Base-by-base conservation (phyloP, 1,140 invertebrate species). In the Pachyrhynchus sulphureomaculatus region DNA sequence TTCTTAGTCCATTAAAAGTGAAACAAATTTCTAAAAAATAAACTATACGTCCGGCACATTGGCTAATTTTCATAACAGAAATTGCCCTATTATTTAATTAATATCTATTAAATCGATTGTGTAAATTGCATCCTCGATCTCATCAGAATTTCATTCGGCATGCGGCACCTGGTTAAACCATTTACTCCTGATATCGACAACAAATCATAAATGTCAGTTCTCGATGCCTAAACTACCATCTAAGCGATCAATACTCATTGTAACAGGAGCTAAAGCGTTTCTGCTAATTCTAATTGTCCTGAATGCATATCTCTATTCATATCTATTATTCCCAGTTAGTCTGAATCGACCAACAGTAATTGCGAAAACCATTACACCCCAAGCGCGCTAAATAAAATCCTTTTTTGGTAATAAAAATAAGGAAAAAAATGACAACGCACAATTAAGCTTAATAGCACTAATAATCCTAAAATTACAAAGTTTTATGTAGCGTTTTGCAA, bases 221-320 rank as follows among this genome's bases (percentile, higher is more conserved):
- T 62, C 52, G 45, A 42, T 39, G 36, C 53, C 48, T 20, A 13
- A 23, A 33, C 47, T 34, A 44, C 52, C 48, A 33, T 59, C 52
- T 48, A 60, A 59, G 44, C 66, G 66, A 68, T 68, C 66, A 68
- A 68, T 68, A 68, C 63, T 61, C 63, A 68, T 68, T 68, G 66
- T 68, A 68, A 68, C 65, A 65, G 55, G 58, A 53, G 45, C 47
- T 65, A 65, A 68, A 67, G 53, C 66, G 62, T 60, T 49, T 61
- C 58, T 68, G 58, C 66, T 68, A 68, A 68, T 68, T 68, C 66
- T 68, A 68, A 68, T 68, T 68, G 66, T 65, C 26, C 62, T 32
- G 56, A 37, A 64, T 36, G 56, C 56, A 64, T 59, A 64, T 59
- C 55, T 64, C 48, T 64, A 64, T 64, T 61, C 58, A 61, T 61